Conservation (phyloP, 2,888 invertebrate genomes). For the Brachylomia viminalis region DNA sequence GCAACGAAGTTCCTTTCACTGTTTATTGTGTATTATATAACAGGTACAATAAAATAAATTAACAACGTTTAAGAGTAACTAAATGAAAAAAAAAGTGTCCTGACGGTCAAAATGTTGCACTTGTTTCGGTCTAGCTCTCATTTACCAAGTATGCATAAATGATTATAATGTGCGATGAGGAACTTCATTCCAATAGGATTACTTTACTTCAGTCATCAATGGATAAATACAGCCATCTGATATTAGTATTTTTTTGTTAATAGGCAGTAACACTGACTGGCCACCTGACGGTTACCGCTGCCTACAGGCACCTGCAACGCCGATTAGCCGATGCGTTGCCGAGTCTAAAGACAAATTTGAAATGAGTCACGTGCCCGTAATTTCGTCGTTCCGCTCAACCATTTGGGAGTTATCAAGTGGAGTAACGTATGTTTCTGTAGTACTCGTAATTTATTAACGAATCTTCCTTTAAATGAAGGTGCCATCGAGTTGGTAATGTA, state of each 20-base stretch:
- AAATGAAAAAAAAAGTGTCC: background rate
- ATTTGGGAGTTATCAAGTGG: slow-evolving; percentile 29
- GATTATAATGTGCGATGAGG: no score
- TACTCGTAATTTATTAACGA: slow-evolving; percentile 9
- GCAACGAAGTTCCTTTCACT: background rate
- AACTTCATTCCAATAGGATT: background rate
- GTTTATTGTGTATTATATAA: background rate
- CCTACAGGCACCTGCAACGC: slow-evolving; percentile 6
- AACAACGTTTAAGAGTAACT: background rate
- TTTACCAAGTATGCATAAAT: no score
- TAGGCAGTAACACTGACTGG: background rate
- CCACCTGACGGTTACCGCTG: background rate
- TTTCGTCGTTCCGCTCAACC: slow-evolving; percentile 7
- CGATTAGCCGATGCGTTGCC: background rate
- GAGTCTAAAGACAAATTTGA: slow-evolving; percentile 2
- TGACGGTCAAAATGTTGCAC: background rate
- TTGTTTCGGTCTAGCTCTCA: background rate
- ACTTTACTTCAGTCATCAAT: background rate
- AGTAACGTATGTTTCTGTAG: background rate
- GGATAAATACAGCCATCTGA: background rate
- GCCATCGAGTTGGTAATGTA: slow-evolving; percentile 11
- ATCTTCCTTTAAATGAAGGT: background rate
- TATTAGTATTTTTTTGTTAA: background rate
- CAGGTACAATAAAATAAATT: background rate
- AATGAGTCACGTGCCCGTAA: slow-evolving; percentile 23